Conservation (phyloP, 37 sponge, comb jelly and placozoan species). For the Beroe forskalii region DNA sequence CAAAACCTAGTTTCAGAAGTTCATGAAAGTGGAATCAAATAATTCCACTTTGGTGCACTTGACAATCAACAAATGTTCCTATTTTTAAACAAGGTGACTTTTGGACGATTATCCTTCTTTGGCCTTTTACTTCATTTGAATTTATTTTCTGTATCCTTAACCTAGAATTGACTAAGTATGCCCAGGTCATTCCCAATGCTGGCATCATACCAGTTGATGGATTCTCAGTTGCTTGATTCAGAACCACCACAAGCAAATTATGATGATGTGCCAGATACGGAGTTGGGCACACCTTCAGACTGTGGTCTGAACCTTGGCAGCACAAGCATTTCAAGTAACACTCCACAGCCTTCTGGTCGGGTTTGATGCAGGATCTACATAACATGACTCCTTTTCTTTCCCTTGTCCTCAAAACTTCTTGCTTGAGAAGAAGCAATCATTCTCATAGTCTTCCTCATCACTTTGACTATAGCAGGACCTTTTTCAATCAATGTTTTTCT, state of each 20-base stretch:
- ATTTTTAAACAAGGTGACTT: neutral
- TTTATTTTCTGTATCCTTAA: conserved; percentile 8
- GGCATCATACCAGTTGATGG: neutral
- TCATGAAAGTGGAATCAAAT: neutral
- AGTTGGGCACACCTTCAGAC: no score
- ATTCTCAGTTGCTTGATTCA: conserved; percentile 44
- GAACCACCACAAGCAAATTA: neutral
- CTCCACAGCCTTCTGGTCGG: no score
- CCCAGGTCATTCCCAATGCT: conserved; percentile 52
- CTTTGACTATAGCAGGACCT: no score
- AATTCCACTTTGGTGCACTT: neutral
- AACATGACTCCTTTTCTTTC: no score
- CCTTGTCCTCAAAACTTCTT: no score
- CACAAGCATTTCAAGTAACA: no score
- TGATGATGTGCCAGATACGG: neutral
- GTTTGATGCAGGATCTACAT: no score
- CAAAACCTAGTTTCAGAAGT: neutral
- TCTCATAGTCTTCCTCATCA: no score
- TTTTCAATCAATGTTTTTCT: no score
- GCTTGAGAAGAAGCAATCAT: no score
- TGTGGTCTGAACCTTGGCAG: no score
- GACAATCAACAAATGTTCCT: conserved; percentile 29
- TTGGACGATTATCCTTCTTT: neutral
- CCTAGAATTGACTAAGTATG: conserved; percentile 23
- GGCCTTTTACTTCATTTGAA: neutral